These are phyloP conservation scores for Oconnorella tubifera DNA, from an alignment of 2,888 invertebrate genomes.

Conservation along the genomic window DNA sequence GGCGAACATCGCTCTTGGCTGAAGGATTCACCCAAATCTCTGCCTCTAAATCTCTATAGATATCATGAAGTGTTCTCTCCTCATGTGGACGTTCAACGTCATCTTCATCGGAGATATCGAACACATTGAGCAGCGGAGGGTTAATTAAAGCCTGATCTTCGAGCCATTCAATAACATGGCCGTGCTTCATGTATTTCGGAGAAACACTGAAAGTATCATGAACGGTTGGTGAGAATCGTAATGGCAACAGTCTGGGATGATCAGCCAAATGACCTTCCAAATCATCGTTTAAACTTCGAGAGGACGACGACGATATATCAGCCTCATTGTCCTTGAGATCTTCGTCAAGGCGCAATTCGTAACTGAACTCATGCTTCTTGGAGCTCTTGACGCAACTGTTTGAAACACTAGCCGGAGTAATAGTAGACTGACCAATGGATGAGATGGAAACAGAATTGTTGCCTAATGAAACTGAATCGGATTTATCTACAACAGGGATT, in stretches of 20 bases:
- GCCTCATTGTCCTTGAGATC: constrained; percentile 10
- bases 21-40: background rate
- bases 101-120: constrained; percentile 15
- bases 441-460: too few relatives aligned
- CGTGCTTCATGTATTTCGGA: constrained; percentile 16
- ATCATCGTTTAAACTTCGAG: constrained; percentile 23
- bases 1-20: background rate
- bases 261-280: constrained; percentile 14
- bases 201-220: background rate
- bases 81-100: constrained; percentile 7
- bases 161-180: constrained; percentile 27
- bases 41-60: constrained; percentile 1
- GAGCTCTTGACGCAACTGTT: too few relatives aligned
- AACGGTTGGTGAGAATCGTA: background rate
- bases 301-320: constrained; percentile 17
- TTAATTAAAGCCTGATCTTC: constrained; percentile 26
- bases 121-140: constrained; percentile 5
- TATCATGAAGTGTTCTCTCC: constrained; percentile 5
- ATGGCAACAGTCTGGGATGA: background rate
- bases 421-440: too few relatives aligned
- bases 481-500: too few relatives aligned
- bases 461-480: too few relatives aligned
- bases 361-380: background rate
- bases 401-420: too few relatives aligned
- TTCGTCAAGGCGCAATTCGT: background rate